Percentiles rank a stretch among this genome's conserved stretches.
These are phyloP conservation scores for Plemyria rubiginata DNA, from an alignment of 2,888 invertebrate species.

Conservation along the genomic window DNA sequence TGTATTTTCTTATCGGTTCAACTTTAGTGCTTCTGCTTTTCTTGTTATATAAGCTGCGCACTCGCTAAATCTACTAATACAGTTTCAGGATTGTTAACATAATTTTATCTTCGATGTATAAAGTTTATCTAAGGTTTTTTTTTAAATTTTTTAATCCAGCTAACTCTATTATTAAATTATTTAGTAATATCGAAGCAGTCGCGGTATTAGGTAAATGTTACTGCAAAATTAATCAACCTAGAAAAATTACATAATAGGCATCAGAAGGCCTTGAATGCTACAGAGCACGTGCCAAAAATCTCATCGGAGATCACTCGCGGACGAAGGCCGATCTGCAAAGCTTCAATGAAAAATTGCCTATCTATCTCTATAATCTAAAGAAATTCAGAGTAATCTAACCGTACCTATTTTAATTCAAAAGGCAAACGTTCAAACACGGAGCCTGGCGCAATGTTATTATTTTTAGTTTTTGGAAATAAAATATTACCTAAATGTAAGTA, in stretches of 20 bases:
- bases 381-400: not conserved
- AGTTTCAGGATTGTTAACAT: not conserved
- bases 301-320: conserved; percentile 23
- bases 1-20: conserved; percentile 45
- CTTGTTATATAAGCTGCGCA: conserved; percentile 16
- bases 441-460: too few species aligned
- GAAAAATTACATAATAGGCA: conserved; percentile 15
- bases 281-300: conserved; percentile 29
- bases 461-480: too few species aligned
- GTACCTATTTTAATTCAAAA: not conserved
- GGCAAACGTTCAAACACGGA: too few species aligned
- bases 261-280: conserved; percentile 23
- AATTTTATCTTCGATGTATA: too few species aligned
- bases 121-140: too few species aligned
- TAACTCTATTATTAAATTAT: too few species aligned
- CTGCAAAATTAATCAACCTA: conserved; percentile 4
- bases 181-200: too few species aligned
- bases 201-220: not conserved
- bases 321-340: conserved; percentile 19
- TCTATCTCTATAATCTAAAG: conserved; percentile 7
- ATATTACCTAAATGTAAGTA: too few species aligned
- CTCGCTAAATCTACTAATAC: not conserved
- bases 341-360: conserved; percentile 12
- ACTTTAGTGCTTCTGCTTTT: conserved; percentile 36
- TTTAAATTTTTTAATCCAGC: too few species aligned